Conservation (phyloP, 1,140 invertebrate genomes). For the Neocloeon triangulifer region DNA sequence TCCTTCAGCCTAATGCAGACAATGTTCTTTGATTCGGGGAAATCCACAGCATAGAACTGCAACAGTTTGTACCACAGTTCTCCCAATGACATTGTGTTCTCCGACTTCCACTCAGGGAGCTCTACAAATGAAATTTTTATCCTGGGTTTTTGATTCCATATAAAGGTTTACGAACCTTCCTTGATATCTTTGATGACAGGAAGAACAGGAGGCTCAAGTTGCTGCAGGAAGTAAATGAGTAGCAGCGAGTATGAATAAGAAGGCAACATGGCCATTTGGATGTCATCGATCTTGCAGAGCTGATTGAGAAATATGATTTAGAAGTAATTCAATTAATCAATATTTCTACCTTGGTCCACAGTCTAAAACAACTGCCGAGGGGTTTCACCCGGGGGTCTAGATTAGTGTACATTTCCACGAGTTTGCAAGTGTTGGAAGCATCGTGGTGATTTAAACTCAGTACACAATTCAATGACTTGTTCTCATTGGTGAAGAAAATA, state of each 20-base stretch:
- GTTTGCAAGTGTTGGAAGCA: neutral
- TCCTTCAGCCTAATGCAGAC: conserved; percentile 16
- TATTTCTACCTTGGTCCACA: conserved; percentile 1
- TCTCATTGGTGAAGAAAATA: neutral
- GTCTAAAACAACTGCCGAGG: neutral
- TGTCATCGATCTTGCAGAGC: conserved; percentile 1
- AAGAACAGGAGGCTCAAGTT: conserved; percentile 28
- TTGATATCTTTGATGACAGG: conserved; percentile 33
- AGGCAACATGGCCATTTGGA: conserved; percentile 26
- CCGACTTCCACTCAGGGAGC: neutral
- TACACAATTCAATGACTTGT: neutral
- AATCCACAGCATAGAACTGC: conserved; percentile 20
- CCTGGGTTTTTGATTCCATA: too few relatives aligned
- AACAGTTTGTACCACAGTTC: conserved; percentile 21
- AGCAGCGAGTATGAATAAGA: conserved; percentile 39
- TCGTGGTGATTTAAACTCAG: neutral
- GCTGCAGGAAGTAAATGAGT: conserved; percentile 35
- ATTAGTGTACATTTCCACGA: neutral
- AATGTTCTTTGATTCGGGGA: conserved; percentile 17
- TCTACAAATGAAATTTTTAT: too few relatives aligned
- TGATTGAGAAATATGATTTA: neutral
- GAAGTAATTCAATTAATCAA: neutral
- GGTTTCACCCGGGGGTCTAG: neutral
- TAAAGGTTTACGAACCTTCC: neutral
- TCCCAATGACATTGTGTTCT: conserved; percentile 11